phyloP scores from a whole-genome alignment of 2,797 vertebrate genomes.

The Xenops minutus region DNA sequence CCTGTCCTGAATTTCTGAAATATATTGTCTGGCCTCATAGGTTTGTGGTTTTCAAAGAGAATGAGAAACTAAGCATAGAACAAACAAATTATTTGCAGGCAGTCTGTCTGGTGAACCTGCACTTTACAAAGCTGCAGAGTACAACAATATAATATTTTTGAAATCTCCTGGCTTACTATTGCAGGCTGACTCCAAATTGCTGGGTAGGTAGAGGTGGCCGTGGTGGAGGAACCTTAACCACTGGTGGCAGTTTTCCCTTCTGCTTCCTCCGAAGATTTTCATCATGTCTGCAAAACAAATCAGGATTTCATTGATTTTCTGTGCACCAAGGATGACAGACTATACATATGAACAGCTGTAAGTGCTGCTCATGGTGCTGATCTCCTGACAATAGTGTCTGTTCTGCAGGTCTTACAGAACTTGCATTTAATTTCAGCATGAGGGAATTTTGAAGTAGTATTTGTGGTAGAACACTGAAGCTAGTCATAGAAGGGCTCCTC shows the following conservation, averaged over 20 bases:
- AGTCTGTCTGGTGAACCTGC: not conserved
- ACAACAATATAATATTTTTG: not conserved
- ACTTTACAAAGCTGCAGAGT: not conserved
- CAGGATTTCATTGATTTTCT: not conserved
- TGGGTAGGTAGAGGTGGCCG: conserved; percentile 87
- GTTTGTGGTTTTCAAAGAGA: not conserved
- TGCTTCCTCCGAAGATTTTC: conserved; percentile 76
- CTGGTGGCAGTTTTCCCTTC: conserved; percentile 50
- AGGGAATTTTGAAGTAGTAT: not conserved
- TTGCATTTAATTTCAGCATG: not conserved
- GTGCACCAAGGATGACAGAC: not conserved
- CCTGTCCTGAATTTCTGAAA: not conserved
- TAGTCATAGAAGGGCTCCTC: not conserved
- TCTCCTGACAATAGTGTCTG: not conserved
- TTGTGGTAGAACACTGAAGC: not conserved
- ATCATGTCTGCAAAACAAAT: conserved; percentile 76
- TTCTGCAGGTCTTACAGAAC: not conserved
- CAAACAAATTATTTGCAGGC: not conserved
- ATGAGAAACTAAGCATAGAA: not conserved
- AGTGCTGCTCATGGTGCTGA: not conserved
- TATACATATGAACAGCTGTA: not conserved
- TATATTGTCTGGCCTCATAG: not conserved
- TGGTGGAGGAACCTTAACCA: conserved; percentile 76
- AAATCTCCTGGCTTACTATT: conserved; percentile 79
- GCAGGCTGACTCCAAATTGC: conserved; percentile 88